phyloP scores from a whole-genome alignment of 2,113 vertebrate genomes.

The Penelope pileata region DNA sequence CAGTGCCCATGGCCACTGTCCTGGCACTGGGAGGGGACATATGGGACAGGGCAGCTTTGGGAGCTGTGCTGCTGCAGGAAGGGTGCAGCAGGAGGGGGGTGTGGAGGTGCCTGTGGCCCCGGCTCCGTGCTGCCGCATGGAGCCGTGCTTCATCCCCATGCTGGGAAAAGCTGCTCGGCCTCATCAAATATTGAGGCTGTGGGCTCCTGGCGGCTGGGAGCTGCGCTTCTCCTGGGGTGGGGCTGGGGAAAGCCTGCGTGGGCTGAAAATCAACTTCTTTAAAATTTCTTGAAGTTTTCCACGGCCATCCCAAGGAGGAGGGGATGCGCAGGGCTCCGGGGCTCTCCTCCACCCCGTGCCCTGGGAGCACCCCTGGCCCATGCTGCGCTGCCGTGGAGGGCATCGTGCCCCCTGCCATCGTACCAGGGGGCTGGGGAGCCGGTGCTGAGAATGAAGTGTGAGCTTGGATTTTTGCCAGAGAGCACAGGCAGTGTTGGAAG shows the following conservation, averaged over 20 bases:
- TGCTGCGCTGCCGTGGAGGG: too few species aligned
- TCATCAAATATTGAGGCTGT: neutral
- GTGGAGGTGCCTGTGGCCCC: neutral
- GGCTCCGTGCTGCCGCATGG: neutral
- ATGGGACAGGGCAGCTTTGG: neutral
- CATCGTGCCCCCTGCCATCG: too few species aligned
- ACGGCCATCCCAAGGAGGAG: neutral
- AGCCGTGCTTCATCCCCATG: neutral
- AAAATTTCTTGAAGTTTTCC: neutral
- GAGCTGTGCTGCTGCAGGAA: too few species aligned
- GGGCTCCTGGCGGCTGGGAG: neutral
- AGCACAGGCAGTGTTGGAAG: neutral
- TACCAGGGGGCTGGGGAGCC: too few species aligned
- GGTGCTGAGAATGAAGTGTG: neutral
- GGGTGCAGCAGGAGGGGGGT: neutral
- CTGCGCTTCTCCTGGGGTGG: neutral
- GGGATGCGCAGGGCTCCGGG: neutral
- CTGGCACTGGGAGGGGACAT: neutral
- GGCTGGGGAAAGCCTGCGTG: neutral
- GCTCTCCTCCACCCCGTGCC: neutral
- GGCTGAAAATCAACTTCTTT: neutral
- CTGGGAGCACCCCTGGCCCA: too few species aligned
- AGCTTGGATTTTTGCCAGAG: neutral
- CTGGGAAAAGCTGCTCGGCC: neutral
- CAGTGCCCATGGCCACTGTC: neutral